phyloP scores from a whole-genome alignment of 2,113 vertebrate genomes.

The Tyrannus savana region DNA sequence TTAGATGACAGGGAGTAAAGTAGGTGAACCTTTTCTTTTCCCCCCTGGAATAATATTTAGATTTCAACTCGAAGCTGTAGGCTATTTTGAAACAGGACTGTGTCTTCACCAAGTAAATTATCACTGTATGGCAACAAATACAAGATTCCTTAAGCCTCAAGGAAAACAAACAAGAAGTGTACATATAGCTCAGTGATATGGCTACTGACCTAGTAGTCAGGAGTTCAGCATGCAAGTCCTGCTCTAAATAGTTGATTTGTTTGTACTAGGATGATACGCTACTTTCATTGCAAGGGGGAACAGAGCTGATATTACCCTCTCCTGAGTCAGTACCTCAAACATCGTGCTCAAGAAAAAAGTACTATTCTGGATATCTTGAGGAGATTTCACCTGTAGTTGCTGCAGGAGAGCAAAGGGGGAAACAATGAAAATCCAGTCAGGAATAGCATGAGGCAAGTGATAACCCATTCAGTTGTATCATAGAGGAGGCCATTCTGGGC shows the following conservation, averaged over 20 bases:
- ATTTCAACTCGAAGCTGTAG: background rate
- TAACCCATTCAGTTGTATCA: background rate
- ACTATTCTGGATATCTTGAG: rapidly evolving
- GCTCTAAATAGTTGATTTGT: background rate
- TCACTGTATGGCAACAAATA: background rate
- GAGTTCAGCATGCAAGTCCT: background rate
- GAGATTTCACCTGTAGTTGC: background rate
- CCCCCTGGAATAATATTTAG: background rate
- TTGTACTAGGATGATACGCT: background rate
- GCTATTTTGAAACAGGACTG: background rate
- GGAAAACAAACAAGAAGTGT: background rate
- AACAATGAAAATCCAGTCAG: background rate
- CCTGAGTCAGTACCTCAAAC: background rate
- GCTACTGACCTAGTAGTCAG: background rate
- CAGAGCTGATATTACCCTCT: background rate
- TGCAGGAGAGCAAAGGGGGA: background rate
- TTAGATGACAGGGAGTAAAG: background rate
- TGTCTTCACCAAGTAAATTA: background rate
- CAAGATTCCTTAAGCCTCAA: background rate
- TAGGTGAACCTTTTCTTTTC: background rate
- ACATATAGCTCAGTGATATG: background rate
- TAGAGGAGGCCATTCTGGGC: background rate
- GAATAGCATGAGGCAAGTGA: background rate
- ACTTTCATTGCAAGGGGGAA: background rate
- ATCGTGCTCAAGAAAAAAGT: background rate